phyloP scores from a whole-genome alignment of 2,113 vertebrate genomes.

The Odontesthes bonariensis region DNA sequence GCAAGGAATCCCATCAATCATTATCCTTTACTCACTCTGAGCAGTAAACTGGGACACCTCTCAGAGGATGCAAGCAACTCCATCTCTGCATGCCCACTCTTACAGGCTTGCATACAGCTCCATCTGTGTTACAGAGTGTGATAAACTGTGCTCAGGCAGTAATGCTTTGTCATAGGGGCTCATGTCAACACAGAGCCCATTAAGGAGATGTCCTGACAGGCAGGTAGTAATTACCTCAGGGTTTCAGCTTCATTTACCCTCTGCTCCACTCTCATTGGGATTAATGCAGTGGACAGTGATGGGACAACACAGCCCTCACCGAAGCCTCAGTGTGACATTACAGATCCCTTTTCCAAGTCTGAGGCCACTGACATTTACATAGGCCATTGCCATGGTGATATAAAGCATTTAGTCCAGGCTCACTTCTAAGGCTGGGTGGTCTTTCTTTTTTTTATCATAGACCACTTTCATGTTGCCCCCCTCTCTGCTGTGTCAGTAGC shows the following conservation, averaged over 20 bases:
- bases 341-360: conserved; percentile 37
- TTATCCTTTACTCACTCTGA: conserved; percentile 24
- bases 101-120: conserved; percentile 8
- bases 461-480: conserved; percentile 34
- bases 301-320: neutral
- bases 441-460: conserved; percentile 48
- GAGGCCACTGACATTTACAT: conserved; percentile 66
- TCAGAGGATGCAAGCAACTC: conserved; percentile 19
- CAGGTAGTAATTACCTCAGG: conserved; percentile 76
- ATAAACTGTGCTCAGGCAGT: conserved; percentile 37
- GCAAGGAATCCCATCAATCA: conserved; percentile 38
- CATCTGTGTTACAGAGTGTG: conserved; percentile 24
- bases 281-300: conserved; percentile 44
- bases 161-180: conserved; percentile 43
- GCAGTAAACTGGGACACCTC: conserved; percentile 45
- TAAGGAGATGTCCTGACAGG: conserved; percentile 66
- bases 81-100: conserved; percentile 18
- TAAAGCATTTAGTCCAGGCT: conserved; percentile 59
- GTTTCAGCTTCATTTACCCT: conserved; percentile 64
- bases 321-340: conserved; percentile 50
- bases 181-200: conserved; percentile 62
- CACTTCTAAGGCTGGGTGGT: conserved; percentile 24
- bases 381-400: conserved; percentile 41
- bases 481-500: conserved; percentile 23
- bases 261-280: conserved; percentile 36